Evolutionary conservation across 2,113 vertebrate species (phyloP).

Genomic region (Mormyrus lacerda): DNA sequence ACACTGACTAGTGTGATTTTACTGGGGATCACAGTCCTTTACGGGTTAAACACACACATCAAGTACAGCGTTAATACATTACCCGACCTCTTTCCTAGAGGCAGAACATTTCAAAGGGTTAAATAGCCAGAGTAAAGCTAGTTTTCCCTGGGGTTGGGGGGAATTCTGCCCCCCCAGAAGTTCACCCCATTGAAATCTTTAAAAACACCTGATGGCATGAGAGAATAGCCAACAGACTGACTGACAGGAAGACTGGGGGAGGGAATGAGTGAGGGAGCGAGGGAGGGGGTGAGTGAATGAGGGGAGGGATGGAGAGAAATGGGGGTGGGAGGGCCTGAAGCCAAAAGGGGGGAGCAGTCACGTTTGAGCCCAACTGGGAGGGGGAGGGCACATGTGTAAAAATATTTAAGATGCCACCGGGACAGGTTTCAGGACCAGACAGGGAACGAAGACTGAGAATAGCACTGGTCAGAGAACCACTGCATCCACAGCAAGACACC

Average conservation of each 20-base stretch:
- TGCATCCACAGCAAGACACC: not conserved
- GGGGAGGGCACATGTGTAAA: constrained; percentile 67
- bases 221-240: constrained; percentile 34
- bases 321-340: constrained; percentile 38
- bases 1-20: not conserved
- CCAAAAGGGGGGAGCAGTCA: constrained; percentile 45
- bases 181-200: constrained; percentile 28
- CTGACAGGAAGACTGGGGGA: constrained; percentile 2
- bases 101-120: not conserved
- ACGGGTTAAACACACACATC: not conserved
- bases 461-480: constrained; percentile 26
- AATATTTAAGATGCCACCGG: constrained; percentile 85
- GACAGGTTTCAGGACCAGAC: constrained; percentile 49
- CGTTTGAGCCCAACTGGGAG: constrained; percentile 43
- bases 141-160: not conserved
- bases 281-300: constrained; percentile 7
- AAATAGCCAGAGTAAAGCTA: not conserved
- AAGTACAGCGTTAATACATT: not conserved
- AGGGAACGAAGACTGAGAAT: constrained; percentile 43
- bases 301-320: constrained; percentile 18
- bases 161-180: not conserved
- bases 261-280: not conserved
- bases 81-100: not conserved
- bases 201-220: constrained; percentile 59
- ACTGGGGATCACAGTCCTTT: not conserved